Evolutionary conservation across 2,888 invertebrate genomes (phyloP).

Genomic region (Argyresthia albistria): DNA sequence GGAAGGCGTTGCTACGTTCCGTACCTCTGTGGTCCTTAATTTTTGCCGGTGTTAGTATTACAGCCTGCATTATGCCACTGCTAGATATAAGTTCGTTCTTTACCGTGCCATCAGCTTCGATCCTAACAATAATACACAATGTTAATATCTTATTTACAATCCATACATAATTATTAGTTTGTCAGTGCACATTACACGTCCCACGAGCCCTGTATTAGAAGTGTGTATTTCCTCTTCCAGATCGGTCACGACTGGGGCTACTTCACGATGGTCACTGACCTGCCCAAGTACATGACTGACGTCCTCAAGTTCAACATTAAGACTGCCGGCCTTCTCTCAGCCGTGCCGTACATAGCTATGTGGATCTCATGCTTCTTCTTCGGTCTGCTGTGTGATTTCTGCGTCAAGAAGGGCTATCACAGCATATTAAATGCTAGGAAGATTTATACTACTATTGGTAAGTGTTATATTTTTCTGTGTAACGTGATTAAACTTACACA

Average conservation of each 20-base stretch:
- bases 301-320: constrained; percentile 77
- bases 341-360: constrained; percentile 78
- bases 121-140: no score
- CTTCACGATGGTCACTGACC: constrained; percentile 79
- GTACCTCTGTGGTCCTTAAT: constrained; percentile 80
- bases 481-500: not conserved
- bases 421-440: constrained; percentile 72
- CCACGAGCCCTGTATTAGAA: not conserved
- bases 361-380: constrained; percentile 76
- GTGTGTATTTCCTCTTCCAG: constrained; percentile 34
- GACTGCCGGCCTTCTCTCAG: constrained; percentile 74
- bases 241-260: constrained; percentile 81
- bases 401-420: constrained; percentile 73
- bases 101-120: no score
- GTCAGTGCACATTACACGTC: not conserved
- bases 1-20: constrained; percentile 77
- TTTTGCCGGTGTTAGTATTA: constrained; percentile 74
- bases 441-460: constrained; percentile 79
- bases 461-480: constrained; percentile 18
- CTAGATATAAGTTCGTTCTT: no score
- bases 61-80: no score
- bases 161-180: not conserved
- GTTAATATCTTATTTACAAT: no score
- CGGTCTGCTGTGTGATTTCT: constrained; percentile 78
- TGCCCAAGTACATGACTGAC: constrained; percentile 80